Evolutionary conservation across 2,113 vertebrate species (phyloP), one percentile per base, ranked within the genome.

Genomic region (Pheucticus melanocephalus): DNA sequence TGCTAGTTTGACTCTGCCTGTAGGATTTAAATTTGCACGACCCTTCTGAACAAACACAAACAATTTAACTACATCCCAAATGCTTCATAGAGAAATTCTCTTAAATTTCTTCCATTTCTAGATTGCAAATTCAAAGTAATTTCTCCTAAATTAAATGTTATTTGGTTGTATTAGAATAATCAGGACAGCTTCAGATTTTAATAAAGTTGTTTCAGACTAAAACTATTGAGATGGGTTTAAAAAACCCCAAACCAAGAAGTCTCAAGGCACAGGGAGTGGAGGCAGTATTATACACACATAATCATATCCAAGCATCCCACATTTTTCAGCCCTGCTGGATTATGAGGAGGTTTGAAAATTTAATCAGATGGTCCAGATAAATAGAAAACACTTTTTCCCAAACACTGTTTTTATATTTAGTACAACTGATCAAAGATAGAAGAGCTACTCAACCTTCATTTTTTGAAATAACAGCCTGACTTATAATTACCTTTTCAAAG

Each of bases 11-110:
- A 95, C 76, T 98, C 89, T 98, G 96, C 97, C 97, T 97, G 95
- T 95, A 98, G 97, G 97, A 98, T 97, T 98, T 98, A 96, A 97
- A 97, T 98, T 98, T 98, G 89, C n/a, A 51, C 97, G 95, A 97
- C 86, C 72, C 88, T 97, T 87, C 92, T 97, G 94, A 98, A 97
- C 92, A 97, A 97, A 95, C 96, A 95, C 96, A 96, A 94, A 88
- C 96, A 96, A 97, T 97, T 97, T 98, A 98, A 95, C 96, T 93
- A 47, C 96, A 97, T 97, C 96, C 97, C 96, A 97, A 97, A 95
- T 93, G 97, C 93, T 88, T 95, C 88, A 88, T 86, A 97, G 97
- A 97, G 89, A 96, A 97, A 97, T 47, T 66, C 86, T 94, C 63
- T 95, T 98, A 77, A 91, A 91, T 98, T 97, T 97, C 97, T 96